phyloP scores from a whole-genome alignment of 2,888 invertebrate genomes.

The Micoletzkya japonica region DNA sequence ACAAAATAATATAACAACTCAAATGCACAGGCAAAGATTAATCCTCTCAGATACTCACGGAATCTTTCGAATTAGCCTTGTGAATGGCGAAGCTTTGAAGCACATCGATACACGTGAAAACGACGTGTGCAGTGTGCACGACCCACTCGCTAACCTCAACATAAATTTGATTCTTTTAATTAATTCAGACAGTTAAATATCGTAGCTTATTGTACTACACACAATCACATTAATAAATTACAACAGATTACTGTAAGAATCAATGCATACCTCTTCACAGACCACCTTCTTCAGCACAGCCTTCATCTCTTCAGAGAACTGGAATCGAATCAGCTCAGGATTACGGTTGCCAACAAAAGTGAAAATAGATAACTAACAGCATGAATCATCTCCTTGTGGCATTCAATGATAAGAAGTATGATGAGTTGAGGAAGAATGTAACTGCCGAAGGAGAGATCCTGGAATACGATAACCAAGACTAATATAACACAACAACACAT shows the following conservation, averaged over 20 bases:
- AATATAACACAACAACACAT: neutral
- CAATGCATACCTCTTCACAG: slow-evolving; percentile 5
- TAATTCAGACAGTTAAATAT: neutral
- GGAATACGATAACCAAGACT: neutral
- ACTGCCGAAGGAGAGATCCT: slow-evolving; percentile 21
- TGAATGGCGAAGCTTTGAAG: slow-evolving; percentile 31
- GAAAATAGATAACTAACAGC: slow-evolving; percentile 12
- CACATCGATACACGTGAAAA: slow-evolving; percentile 33
- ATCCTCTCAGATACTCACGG: slow-evolving; percentile 1
- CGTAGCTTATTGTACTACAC: too few species aligned
- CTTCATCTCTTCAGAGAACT: slow-evolving; percentile 23
- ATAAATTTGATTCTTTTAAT: neutral
- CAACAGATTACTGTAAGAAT: too few species aligned
- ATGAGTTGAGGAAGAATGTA: slow-evolving; percentile 25
- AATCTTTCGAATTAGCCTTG: slow-evolving; percentile 7
- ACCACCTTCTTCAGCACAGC: slow-evolving; percentile 14
- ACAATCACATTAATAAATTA: too few species aligned
- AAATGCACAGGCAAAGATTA: neutral
- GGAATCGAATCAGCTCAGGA: neutral
- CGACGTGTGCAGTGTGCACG: slow-evolving; percentile 34
- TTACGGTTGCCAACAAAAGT: too few species aligned
- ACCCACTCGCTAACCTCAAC: slow-evolving; percentile 28
- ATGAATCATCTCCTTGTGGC: neutral
- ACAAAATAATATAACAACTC: neutral
- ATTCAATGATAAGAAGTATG: slow-evolving; percentile 17